These are phyloP conservation scores for Anguilla obscura DNA, from an alignment of 2,797 vertebrate genomes.

Conservation along the genomic window DNA sequence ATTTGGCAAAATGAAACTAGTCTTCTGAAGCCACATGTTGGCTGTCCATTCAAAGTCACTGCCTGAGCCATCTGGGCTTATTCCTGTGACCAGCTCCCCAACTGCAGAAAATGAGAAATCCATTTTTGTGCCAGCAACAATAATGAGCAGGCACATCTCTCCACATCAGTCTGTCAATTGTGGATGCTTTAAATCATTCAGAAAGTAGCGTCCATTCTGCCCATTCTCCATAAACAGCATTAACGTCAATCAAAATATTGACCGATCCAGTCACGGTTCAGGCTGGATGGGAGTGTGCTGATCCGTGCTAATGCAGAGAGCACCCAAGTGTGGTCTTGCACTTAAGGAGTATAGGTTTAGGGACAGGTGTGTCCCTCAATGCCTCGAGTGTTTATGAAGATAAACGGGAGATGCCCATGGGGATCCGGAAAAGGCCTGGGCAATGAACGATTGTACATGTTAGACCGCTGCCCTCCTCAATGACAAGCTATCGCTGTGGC, in stretches of 20 bases:
- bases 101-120: conserved; percentile 7
- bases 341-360: neutral
- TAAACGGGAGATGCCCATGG: neutral
- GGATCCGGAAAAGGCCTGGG: neutral
- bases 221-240: neutral
- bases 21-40: neutral
- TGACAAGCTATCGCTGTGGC: neutral
- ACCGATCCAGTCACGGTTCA: neutral
- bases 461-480: neutral
- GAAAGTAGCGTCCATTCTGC: neutral
- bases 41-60: neutral
- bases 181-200: neutral
- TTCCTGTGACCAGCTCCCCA: neutral
- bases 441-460: neutral
- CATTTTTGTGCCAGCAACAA: neutral
- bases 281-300: neutral
- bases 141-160: neutral
- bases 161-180: neutral
- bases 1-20: neutral
- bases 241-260: neutral
- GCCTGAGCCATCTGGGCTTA: neutral
- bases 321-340: neutral
- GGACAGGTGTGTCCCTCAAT: neutral
- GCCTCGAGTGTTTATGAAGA: neutral
- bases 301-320: neutral